Conservation (phyloP, 2,113 vertebrate genomes). For the Myrmecobius fasciatus region DNA sequence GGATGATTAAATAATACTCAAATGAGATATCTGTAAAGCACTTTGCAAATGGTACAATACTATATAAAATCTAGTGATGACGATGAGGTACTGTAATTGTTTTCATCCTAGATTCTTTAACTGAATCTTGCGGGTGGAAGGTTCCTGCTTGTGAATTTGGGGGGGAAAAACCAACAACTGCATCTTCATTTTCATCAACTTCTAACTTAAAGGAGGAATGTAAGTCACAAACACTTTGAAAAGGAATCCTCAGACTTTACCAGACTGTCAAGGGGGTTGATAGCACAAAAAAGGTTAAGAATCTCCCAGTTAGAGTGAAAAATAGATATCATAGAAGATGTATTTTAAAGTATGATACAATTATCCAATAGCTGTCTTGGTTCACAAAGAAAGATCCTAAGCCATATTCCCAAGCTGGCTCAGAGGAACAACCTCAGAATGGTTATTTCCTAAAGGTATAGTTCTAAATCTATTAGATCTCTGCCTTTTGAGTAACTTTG, state of each 20-base stretch:
- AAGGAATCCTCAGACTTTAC: not conserved
- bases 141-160: not conserved
- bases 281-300: not conserved
- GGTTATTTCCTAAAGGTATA: not conserved
- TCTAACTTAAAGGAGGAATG: not conserved
- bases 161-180: not conserved
- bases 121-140: not conserved
- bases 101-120: not conserved
- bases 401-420: not conserved
- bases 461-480: not conserved
- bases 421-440: not conserved
- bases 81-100: not conserved
- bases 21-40: not conserved
- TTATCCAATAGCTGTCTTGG: not conserved
- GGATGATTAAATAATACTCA: constrained; percentile 12
- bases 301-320: not conserved
- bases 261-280: not conserved
- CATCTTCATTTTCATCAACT: not conserved
- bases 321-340: not conserved
- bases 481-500: not conserved
- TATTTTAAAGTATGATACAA: not conserved
- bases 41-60: not conserved
- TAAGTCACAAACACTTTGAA: not conserved
- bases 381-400: not conserved
- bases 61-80: not conserved